phyloP scores from a whole-genome alignment of 2,888 invertebrate genomes.

The Glyphotaelius pellucidus region DNA sequence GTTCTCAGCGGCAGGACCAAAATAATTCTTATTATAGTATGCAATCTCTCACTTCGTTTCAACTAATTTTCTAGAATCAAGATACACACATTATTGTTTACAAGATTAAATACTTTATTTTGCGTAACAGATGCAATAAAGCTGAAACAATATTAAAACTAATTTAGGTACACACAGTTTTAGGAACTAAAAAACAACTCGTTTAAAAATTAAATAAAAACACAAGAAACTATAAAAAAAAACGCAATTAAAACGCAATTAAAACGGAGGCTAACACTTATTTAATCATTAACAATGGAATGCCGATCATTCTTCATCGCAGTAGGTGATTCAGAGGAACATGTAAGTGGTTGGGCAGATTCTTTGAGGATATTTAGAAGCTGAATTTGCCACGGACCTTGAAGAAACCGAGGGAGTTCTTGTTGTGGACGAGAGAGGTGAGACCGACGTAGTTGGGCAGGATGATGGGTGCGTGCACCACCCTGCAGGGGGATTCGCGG shows the following conservation, averaged over 20 bases:
- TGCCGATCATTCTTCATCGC: neutral
- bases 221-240: neutral
- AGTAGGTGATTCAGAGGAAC: neutral
- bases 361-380: slow-evolving; percentile 76
- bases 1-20: neutral
- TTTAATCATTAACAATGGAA: neutral
- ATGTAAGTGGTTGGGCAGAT: neutral
- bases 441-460: slow-evolving; percentile 90
- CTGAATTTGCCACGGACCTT: slow-evolving; percentile 92
- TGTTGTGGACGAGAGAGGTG: slow-evolving; percentile 88
- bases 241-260: neutral
- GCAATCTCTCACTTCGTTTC: neutral
- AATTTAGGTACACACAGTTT: neutral
- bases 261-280: neutral
- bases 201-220: neutral
- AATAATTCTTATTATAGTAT: neutral
- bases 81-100: neutral
- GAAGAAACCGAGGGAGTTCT: slow-evolving; percentile 90
- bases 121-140: neutral
- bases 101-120: neutral
- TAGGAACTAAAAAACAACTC: neutral
- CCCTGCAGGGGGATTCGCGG: slow-evolving; percentile 74
- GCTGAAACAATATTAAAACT: neutral
- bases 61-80: neutral
- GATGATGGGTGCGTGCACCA: slow-evolving; percentile 83